Evolutionary conservation across 2,888 invertebrate genomes (phyloP), one percentile per base, ranked within the genome.

Genomic region (Aplocera efformata): DNA sequence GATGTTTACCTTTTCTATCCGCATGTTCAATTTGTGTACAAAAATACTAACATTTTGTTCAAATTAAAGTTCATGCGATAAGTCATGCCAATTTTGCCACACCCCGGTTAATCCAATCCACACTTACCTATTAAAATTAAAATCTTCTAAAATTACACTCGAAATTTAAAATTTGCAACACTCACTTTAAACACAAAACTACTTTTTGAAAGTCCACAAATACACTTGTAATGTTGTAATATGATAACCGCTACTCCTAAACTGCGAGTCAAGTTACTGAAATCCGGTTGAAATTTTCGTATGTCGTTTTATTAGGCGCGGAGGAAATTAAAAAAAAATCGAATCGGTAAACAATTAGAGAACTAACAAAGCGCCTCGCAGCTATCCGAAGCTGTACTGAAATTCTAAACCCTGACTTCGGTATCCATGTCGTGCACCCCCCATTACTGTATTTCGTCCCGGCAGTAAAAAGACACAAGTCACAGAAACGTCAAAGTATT

Each of bases 341-440:
- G 66, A 56, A 67, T 76, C 69, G 65, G 73, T 80, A 85, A 84
- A 88, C 86, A 88, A 86, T 85, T 72, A 77, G 56, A 72, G 68
- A 69, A 71, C 78, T 74, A 83, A 88, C 88, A 88, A 86, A 85
- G 85, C 79, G 82, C 80, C 77, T 79, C 84, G 82, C 67, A 74
- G 86, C 86, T 79, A 88, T 86, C 88, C 86, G 86, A 86, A 85
- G 86, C 85, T 84, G 69, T 74, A 88, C 88, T 88, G 88, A 88
- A 88, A 88, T 88, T 86, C 85, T 83, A 88, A 88, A 88, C 88
- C 88, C 80, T 68, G 82, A 77, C 78, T 78, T 74, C 69, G 86
- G 86, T 88, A 79, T 88, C 88, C 81, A 81, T 88, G 84, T 82
- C 86, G 73, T 67, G 80, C 79, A 86, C 88, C 88, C 88, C 88